A percentile compares a stretch with the other conserved stretches of the same genome.
These are phyloP conservation scores for Nothobranchius kuhntae DNA, from an alignment of 2,113 vertebrate species.

Conservation along the genomic window DNA sequence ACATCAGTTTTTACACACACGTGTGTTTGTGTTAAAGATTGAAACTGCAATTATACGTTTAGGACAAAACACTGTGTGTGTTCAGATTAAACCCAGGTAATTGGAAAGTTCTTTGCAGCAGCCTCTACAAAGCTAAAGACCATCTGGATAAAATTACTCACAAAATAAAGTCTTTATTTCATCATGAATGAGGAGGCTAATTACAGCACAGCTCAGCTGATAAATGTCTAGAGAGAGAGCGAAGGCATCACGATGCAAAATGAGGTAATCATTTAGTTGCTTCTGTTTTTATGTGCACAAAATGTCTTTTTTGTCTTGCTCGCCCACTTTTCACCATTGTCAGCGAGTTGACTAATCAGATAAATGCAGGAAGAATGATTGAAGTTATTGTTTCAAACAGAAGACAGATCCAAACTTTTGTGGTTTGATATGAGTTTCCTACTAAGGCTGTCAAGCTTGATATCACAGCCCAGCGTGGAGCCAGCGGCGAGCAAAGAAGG, in stretches of 20 bases:
- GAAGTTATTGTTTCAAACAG: slow-evolving; percentile 9
- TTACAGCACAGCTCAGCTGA: slow-evolving; percentile 18
- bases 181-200: slow-evolving; percentile 9
- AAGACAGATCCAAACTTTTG: slow-evolving; percentile 7
- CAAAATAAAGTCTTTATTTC: slow-evolving; percentile 19
- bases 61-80: background rate
- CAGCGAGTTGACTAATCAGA: slow-evolving; percentile 9
- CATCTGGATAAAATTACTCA: slow-evolving; percentile 5
- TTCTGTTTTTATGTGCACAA: background rate
- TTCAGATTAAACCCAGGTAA: background rate
- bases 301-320: background rate
- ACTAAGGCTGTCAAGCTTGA: background rate
- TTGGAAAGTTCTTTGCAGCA: background rate
- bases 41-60: background rate
- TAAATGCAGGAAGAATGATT: background rate
- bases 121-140: background rate
- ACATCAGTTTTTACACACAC: slow-evolving; percentile 15
- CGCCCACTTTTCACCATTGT: background rate
- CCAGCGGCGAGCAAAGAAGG: background rate
- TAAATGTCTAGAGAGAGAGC: slow-evolving; percentile 1
- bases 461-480: background rate
- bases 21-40: background rate
- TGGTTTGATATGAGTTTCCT: slow-evolving; percentile 5
- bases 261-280: slow-evolving; percentile 2
- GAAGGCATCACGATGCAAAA: slow-evolving; percentile 39